Evolutionary conservation across 2,888 invertebrate species (phyloP), one percentile per base, ranked within the genome.

Genomic region (Hirtodrosophila cameraria): DNA sequence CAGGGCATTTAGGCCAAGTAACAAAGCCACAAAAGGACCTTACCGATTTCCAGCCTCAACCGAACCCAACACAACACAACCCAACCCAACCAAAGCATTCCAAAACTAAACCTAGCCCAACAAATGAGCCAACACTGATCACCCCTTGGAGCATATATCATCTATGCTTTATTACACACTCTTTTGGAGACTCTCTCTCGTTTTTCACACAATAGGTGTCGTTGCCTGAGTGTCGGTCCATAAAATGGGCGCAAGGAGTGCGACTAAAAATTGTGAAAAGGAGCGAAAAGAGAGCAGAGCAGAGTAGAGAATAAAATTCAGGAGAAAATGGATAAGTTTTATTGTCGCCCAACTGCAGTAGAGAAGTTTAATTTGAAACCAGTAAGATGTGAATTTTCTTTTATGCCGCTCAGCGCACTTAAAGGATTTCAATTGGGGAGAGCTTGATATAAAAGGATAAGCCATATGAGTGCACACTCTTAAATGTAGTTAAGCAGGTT

Each of bases 361-460:
- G 30, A 20, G 62, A 50, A 54, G 46, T 62, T 75, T 75, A 74
- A 74, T 69, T 74, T 75, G 61, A 75, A 74, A 54, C 61, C 75
- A 69, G 53, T 55, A 77, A 74, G 65, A 65, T 61, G 61, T 46
- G 61, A 69, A 52, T 65, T 77, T 58, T 39, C 36, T 49, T 64
- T 68, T 48, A 71, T 72, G 65, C 58, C 45, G 52, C 55, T 46
- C 54, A 36, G 57, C 46, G 60, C 71, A 61, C 71, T 73, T 65
- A 60, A 71, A 57, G 57, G 65, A 62, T 57, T 64, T 63, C 27
- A 33, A 2, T 12, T 33, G 64, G 33, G 11, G 13, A 2, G n/a
- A n/a, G n/a, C n/a, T n/a, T n/a, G n/a, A n/a, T 27, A 39, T 18
- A 35, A 27, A 28, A 43, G 36, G 30, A n/a, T 35, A 52, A 41